Evolutionary conservation across 2,797 vertebrate species (phyloP).

Genomic region (Uromys caudimaculatus): DNA sequence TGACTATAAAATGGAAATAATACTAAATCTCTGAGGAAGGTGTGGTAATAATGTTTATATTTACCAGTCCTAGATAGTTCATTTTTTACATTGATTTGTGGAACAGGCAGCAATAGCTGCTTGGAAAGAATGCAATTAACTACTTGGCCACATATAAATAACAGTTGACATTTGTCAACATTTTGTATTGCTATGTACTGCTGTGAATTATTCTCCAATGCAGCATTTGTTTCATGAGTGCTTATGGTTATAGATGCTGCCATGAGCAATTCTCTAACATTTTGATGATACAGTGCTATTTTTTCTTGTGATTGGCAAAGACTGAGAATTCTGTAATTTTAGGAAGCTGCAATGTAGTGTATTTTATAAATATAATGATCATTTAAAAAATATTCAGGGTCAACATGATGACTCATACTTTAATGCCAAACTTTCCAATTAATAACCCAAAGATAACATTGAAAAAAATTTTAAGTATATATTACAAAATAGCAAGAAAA

Average conservation of each 20-base stretch:
- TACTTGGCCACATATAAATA: constrained; percentile 57
- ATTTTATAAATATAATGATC: constrained; percentile 43
- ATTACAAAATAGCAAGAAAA: not conserved
- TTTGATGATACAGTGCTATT: constrained; percentile 52
- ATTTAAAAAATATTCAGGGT: constrained; percentile 1
- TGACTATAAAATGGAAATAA: not conserved
- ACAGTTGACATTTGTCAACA: constrained; percentile 64
- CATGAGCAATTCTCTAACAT: constrained; percentile 35
- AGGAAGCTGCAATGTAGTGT: not conserved
- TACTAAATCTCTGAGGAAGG: not conserved
- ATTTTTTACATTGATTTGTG: not conserved
- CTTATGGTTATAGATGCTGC: constrained; percentile 56
- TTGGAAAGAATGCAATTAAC: constrained; percentile 44
- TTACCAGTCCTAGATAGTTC: not conserved
- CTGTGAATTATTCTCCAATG: constrained; percentile 57
- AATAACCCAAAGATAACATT: not conserved
- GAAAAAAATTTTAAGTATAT: not conserved
- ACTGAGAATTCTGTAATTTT: constrained; percentile 18
- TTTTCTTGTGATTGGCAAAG: constrained; percentile 53
- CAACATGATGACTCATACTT: not conserved
- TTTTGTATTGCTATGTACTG: constrained; percentile 47
- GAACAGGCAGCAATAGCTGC: not conserved
- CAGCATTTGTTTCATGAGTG: constrained; percentile 38
- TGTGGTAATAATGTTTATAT: not conserved
- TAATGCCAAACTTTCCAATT: not conserved